A percentile compares a stretch with the other conserved stretches of the same genome.
phyloP scores from a whole-genome alignment of 92 coral and sea anemone species.

The Porites evermanni region DNA sequence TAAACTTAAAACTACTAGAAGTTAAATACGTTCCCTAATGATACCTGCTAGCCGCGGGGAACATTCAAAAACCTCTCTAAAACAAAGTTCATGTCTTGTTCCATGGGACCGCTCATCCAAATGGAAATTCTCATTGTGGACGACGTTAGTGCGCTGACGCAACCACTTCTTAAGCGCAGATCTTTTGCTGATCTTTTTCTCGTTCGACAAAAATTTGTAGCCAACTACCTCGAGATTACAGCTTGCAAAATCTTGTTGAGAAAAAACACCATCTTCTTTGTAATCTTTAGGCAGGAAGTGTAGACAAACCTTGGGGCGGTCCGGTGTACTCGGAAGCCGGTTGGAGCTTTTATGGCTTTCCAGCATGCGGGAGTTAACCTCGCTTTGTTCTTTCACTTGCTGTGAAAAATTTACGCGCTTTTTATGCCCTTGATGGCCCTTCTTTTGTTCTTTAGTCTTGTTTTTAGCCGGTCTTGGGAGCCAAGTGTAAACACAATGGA shows the following conservation, averaged over 20 bases:
- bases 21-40: background rate
- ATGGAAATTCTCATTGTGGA: background rate
- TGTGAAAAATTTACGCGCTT: conserved; percentile 34
- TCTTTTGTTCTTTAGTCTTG: background rate
- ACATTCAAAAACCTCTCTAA: conserved; percentile 17
- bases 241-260: background rate
- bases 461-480: conserved; percentile 30
- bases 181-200: conserved; percentile 42
- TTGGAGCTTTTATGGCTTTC: conserved; percentile 14
- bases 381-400: background rate
- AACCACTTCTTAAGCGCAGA: conserved; percentile 51
- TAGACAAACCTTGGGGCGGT: background rate
- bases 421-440: background rate
- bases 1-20: too few relatives aligned
- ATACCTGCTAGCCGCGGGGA: conserved; percentile 30
- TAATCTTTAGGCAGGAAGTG: background rate
- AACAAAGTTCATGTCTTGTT: conserved; percentile 27
- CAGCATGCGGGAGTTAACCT: background rate
- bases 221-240: conserved; percentile 37
- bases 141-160: conserved; percentile 2
- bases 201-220: conserved; percentile 41
- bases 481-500: conserved; percentile 23
- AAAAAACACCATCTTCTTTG: background rate
- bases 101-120: background rate
- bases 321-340: conserved; percentile 17